Conservation (phyloP, 1,140 invertebrate species). For the Ceratina japonica region DNA sequence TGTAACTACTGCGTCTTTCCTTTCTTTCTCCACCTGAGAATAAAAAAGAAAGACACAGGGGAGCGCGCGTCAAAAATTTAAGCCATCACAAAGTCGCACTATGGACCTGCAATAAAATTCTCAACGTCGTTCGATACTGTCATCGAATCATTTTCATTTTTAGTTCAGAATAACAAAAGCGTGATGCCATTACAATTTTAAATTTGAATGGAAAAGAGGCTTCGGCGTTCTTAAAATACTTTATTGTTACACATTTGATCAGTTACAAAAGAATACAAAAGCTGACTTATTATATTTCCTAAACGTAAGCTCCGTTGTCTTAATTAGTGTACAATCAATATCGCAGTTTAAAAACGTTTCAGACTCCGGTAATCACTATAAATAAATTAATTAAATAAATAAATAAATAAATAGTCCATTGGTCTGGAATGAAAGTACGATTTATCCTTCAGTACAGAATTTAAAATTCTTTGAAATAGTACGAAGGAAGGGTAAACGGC, state of each 20-base stretch:
- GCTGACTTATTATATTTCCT: slow-evolving; percentile 15
- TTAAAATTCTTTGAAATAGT: background rate
- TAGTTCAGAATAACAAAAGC: background rate
- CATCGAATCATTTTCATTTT: background rate
- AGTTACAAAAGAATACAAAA: slow-evolving; percentile 10
- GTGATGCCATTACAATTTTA: background rate
- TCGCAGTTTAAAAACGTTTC: slow-evolving; percentile 42
- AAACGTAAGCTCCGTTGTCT: slow-evolving; percentile 32
- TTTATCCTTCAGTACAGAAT: background rate
- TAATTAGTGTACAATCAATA: slow-evolving; percentile 3
- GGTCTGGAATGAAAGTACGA: slow-evolving; percentile 19
- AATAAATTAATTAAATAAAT: slow-evolving; percentile 70
- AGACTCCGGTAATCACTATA: slow-evolving; percentile 59
- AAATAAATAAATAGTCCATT: slow-evolving; percentile 62
- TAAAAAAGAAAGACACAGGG: too few species aligned
- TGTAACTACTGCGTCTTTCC: too few species aligned
- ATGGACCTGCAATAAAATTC: background rate
- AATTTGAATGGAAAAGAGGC: background rate
- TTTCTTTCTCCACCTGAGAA: too few species aligned
- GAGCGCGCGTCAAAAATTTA: background rate
- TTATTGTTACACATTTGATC: slow-evolving; percentile 1
- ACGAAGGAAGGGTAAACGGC: background rate
- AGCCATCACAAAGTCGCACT: too few species aligned
- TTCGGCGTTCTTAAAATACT: background rate
- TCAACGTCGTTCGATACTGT: background rate